A percentile compares a stretch with the other conserved stretches of the same genome.
Conservation (phyloP, 2,888 invertebrate species). For the Odiellus spinosus region DNA sequence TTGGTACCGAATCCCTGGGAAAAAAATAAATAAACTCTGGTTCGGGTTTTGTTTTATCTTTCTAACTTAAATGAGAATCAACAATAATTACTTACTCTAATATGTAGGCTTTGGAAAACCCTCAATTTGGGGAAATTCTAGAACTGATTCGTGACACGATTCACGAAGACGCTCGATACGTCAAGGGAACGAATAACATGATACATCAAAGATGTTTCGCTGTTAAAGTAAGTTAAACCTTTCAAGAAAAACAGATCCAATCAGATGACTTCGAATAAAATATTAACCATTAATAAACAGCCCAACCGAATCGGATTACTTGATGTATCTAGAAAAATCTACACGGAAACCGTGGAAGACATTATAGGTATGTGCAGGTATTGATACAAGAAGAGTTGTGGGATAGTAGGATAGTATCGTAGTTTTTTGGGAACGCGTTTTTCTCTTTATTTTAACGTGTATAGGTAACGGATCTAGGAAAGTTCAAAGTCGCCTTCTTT, state of each 20-base stretch:
- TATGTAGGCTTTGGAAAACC: slow-evolving; percentile 34
- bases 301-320: slow-evolving; percentile 38
- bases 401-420: too few relatives aligned
- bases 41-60: too few relatives aligned
- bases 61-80: too few relatives aligned
- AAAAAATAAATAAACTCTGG: too few relatives aligned
- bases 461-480: too few relatives aligned
- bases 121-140: slow-evolving; percentile 35
- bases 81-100: too few relatives aligned
- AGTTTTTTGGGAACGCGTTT: too few relatives aligned
- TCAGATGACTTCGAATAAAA: background rate
- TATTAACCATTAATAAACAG: slow-evolving; percentile 19
- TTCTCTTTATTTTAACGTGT: too few relatives aligned
- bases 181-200: slow-evolving; percentile 38
- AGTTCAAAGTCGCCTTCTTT: too few relatives aligned
- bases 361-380: slow-evolving; percentile 49
- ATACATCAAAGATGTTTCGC: slow-evolving; percentile 54
- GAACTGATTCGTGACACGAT: slow-evolving; percentile 38
- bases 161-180: slow-evolving; percentile 39
- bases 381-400: too few relatives aligned
- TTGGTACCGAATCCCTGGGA: too few relatives aligned
- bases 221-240: slow-evolving; percentile 38
- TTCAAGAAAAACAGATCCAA: background rate
- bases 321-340: slow-evolving; percentile 65
- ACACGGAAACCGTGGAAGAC: slow-evolving; percentile 68